These are phyloP conservation scores for Stratiomys singularior DNA, from an alignment of 2,888 invertebrate genomes.

Conservation along the genomic window DNA sequence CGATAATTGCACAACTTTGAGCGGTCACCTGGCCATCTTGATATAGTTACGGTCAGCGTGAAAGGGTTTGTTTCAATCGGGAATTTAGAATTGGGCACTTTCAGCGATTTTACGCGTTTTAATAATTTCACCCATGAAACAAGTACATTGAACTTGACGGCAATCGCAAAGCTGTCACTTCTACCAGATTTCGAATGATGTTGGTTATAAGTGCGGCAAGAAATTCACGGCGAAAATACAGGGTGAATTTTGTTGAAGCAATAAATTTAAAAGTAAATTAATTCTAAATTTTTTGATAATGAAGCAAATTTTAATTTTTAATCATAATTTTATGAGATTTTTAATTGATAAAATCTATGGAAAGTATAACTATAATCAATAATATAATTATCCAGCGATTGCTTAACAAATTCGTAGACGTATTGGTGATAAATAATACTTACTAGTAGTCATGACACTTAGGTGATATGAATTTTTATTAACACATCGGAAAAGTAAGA, in stretches of 20 bases:
- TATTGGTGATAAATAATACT: too few species aligned
- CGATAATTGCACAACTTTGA: constrained; percentile 8
- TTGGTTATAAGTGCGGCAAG: neutral
- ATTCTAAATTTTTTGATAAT: neutral
- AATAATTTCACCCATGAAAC: constrained; percentile 21
- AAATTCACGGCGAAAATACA: constrained; percentile 10
- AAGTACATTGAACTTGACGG: constrained; percentile 50
- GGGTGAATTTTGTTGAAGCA: neutral
- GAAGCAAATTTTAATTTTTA: neutral
- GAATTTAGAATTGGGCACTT: neutral
- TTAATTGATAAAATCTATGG: neutral
- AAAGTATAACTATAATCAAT: neutral
- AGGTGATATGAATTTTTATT: too few species aligned
- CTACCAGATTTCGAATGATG: neutral
- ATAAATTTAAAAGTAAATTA: neutral
- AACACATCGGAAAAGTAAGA: too few species aligned
- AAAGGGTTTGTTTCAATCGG: neutral
- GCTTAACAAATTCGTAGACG: too few species aligned
- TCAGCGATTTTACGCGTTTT: constrained; percentile 31
- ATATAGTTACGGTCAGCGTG: neutral
- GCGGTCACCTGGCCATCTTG: constrained; percentile 28
- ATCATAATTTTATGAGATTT: neutral
- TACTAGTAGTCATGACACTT: too few species aligned
- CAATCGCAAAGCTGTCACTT: constrained; percentile 24
- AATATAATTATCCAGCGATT: too few species aligned